Conservation (phyloP, 1,140 invertebrate genomes). For the Brachionus calyciflorus region DNA sequence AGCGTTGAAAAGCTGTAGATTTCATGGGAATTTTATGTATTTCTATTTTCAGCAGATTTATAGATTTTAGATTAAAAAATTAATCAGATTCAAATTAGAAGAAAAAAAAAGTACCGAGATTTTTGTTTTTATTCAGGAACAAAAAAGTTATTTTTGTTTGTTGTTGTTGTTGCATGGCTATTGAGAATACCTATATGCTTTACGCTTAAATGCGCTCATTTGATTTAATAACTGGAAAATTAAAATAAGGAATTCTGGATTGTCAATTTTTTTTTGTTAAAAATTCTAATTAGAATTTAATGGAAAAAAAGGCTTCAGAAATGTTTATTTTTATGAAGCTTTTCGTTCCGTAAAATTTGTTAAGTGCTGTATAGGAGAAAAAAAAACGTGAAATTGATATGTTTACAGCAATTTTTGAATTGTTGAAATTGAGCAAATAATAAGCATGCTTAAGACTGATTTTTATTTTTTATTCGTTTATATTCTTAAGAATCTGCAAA, state of each 20-base stretch:
- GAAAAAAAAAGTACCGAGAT: conserved; percentile 25
- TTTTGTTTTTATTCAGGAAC: not conserved
- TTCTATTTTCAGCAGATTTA: too few relatives aligned
- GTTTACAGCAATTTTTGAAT: not conserved
- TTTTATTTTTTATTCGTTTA: too few relatives aligned
- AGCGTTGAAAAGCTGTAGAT: not conserved
- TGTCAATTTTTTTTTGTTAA: too few relatives aligned
- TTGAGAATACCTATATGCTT: conserved; percentile 8
- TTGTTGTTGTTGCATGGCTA: too few relatives aligned
- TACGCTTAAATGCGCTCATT: conserved; percentile 20
- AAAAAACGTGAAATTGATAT: not conserved
- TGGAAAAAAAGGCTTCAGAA: too few relatives aligned
- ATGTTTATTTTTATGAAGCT: too few relatives aligned
- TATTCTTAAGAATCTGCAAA: too few relatives aligned
- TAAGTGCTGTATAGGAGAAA: too few relatives aligned
- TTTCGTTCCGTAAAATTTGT: too few relatives aligned
- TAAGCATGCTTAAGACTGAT: not conserved
- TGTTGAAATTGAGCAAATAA: conserved; percentile 19
- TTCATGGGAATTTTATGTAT: conserved; percentile 35
- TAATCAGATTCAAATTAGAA: not conserved
- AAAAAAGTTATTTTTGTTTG: not conserved
- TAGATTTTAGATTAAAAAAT: conserved; percentile 19
- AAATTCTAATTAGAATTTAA: too few relatives aligned
- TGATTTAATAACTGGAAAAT: conserved; percentile 31
- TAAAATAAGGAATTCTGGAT: not conserved